Evolutionary conservation across 2,113 vertebrate species (phyloP), one percentile per base, ranked within the genome.

Genomic region (Tragelaphus imberbis): DNA sequence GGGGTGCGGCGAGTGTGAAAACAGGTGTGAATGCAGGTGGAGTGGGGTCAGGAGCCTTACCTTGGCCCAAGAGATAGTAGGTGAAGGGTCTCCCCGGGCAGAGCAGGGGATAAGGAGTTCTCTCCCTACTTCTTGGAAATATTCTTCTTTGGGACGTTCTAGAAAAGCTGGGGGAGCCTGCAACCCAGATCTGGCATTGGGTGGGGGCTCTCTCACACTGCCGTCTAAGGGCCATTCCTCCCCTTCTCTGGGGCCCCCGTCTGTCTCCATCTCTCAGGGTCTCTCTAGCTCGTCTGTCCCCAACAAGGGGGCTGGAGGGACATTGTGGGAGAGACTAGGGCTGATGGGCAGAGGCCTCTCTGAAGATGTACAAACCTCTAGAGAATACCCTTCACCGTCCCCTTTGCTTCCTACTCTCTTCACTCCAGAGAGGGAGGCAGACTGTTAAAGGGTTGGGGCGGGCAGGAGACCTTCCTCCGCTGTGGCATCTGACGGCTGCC

Each of bases 101-200:
- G 97, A 56, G 4, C 99, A 99, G 19, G 99, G 99, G 68, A 99
- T 99, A 77, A 99, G 98, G 84, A 99, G 98, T 84, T 99, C 99
- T 96, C 99, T 98, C 58, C 99, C 99, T 87, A 99, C 99, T 98
- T 99, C 99, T 97, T 99, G 99, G 97, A 99, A 99, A 96, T 99
- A 99, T 36, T 99, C 99, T 25, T 99, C 98, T 63, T 98, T 99
- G 71, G 99, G 99, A 33, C 98, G 94, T 84, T 99, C 96, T 0
- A 88, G 96, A 98, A 99, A 99, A 13, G 97, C 90, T 0, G 99
- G 99, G 0, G 99, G 99, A 86, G 99, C 99, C 99, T 99, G 98
- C 25, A 96, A 97, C 65, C 94, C 86, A 98, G 28, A 56, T 25
- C 30, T 55, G 28, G 80, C 59, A 2, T 59, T 87, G 61, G 88